Percentiles rank a stretch among this genome's conserved stretches.
Conservation (phyloP, 2,888 invertebrate genomes). For the Nematopogon swammerdamellus region DNA sequence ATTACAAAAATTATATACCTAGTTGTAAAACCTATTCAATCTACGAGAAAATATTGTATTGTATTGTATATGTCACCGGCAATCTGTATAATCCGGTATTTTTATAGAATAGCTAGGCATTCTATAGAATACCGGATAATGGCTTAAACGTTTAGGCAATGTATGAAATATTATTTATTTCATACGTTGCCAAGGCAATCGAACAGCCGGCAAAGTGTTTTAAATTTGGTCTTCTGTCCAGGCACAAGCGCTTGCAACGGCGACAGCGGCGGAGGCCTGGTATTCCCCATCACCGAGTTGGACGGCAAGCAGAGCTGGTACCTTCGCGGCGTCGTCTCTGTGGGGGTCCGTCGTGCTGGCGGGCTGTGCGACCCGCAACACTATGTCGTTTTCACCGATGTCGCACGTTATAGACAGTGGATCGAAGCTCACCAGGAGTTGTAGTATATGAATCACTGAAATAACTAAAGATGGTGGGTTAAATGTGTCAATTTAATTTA, state of each 20-base stretch:
- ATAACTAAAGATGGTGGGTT: no score
- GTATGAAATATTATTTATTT: no score
- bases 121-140: no score
- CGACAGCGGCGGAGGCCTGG: constrained; percentile 61
- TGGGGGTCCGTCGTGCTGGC: constrained; percentile 19
- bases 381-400: constrained; percentile 39
- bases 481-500: no score
- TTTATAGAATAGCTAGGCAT: no score
- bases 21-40: no score
- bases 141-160: no score
- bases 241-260: constrained; percentile 60
- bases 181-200: background rate
- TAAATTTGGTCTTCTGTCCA: constrained; percentile 18
- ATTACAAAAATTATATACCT: no score
- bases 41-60: no score
- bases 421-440: background rate
- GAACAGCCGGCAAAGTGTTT: no score
- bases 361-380: constrained; percentile 26
- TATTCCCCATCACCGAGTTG: constrained; percentile 30
- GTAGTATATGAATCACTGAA: background rate
- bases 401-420: constrained; percentile 13
- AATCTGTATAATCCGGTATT: no score
- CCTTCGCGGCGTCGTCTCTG: constrained; percentile 38
- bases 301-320: constrained; percentile 40
- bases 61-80: no score